Evolutionary conservation across 2,797 vertebrate species (phyloP).

Genomic region (Pseudomugil gertrudae): DNA sequence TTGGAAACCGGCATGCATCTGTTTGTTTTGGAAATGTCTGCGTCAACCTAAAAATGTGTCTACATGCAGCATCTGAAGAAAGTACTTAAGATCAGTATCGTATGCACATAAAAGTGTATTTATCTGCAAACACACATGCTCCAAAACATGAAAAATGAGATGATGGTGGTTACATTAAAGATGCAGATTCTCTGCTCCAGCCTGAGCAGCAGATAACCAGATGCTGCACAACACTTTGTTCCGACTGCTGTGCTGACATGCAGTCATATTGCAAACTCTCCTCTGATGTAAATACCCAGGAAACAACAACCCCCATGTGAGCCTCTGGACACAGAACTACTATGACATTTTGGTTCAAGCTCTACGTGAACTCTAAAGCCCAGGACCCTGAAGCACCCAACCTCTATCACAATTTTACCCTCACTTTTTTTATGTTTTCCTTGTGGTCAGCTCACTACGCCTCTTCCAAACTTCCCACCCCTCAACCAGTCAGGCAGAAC

Average conservation of each 20-base stretch:
- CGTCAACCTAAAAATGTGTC: slow-evolving; percentile 35
- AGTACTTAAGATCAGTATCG: slow-evolving; percentile 27
- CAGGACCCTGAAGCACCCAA: slow-evolving; percentile 8
- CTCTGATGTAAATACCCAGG: slow-evolving; percentile 63
- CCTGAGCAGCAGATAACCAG: slow-evolving; percentile 39
- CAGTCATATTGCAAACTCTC: slow-evolving; percentile 48
- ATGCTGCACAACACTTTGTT: slow-evolving; percentile 3
- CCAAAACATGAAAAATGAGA: slow-evolving; percentile 14
- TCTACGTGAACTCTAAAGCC: slow-evolving; percentile 18
- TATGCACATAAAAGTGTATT: slow-evolving; percentile 7
- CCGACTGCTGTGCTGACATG: slow-evolving; percentile 46
- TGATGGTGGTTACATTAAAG: slow-evolving; percentile 8
- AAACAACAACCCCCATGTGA: slow-evolving; percentile 24
- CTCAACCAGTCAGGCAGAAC: slow-evolving; percentile 58
- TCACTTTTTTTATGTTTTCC: slow-evolving; percentile 28
- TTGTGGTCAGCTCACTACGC: slow-evolving; percentile 7
- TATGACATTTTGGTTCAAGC: slow-evolving; percentile 49
- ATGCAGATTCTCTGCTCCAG: slow-evolving; percentile 24
- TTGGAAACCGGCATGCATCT: not conserved
- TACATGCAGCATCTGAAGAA: slow-evolving; percentile 42
- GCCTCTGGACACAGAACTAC: slow-evolving; percentile 50
- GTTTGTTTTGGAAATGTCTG: slow-evolving; percentile 15
- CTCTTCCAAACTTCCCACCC: not conserved
- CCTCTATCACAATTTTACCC: slow-evolving; percentile 31
- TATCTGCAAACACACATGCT: slow-evolving; percentile 2